Conservation (phyloP, 2,888 invertebrate species). For the Camptogramma bilineatum region DNA sequence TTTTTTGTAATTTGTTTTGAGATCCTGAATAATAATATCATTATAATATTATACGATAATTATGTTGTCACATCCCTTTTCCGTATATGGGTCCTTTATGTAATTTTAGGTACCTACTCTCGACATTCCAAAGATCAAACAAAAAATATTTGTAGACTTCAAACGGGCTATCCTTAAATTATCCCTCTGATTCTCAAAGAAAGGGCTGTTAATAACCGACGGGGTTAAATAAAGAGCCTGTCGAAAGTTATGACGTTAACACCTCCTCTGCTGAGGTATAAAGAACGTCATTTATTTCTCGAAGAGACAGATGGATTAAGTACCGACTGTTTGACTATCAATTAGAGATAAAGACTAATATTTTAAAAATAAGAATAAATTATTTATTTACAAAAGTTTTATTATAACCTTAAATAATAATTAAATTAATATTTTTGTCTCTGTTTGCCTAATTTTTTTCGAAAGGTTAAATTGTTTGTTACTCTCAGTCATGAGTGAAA, state of each 20-base stretch:
- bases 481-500: conserved; percentile 4
- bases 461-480: not conserved
- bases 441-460: not conserved
- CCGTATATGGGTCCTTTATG: not conserved
- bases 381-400: conserved; percentile 5
- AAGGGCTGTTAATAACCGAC: conserved; percentile 24
- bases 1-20: not conserved
- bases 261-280: conserved; percentile 27
- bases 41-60: not conserved
- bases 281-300: conserved; percentile 28
- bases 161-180: conserved; percentile 21
- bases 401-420: no score
- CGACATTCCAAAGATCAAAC: conserved; percentile 21
- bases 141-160: conserved; percentile 16
- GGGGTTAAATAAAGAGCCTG: conserved; percentile 28
- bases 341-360: conserved; percentile 11
- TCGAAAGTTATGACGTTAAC: conserved; percentile 37
- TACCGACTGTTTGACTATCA: conserved; percentile 17
- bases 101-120: not conserved
- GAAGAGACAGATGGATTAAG: conserved; percentile 24
- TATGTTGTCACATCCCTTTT: not conserved
- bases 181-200: conserved; percentile 11
- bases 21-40: no score
- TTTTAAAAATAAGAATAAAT: conserved; percentile 4
- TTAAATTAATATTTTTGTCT: not conserved